Evolutionary conservation across 2,797 vertebrate genomes (phyloP).

Genomic region (Dicrostonyx torquatus): DNA sequence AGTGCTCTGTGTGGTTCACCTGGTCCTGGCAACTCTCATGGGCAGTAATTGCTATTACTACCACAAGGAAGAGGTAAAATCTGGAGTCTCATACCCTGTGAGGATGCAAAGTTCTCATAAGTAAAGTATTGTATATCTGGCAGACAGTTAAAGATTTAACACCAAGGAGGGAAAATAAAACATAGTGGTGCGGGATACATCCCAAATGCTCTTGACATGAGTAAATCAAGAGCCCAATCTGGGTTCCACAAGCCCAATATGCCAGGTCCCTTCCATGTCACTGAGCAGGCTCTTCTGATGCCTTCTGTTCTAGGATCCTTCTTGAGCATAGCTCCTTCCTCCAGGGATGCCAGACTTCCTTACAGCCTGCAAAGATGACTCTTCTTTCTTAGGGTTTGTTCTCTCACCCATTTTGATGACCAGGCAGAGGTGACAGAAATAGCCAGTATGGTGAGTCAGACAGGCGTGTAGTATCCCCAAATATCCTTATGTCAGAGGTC

Average conservation of each 20-base stretch:
- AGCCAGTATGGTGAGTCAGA: background rate
- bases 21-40: background rate
- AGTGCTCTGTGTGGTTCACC: background rate
- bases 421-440: background rate
- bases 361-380: background rate
- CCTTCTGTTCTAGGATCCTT: background rate
- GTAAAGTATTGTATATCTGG: background rate
- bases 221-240: background rate
- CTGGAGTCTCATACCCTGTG: background rate
- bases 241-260: background rate
- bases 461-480: background rate
- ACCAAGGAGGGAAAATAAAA: background rate
- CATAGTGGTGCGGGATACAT: background rate
- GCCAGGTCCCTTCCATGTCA: background rate
- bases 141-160: background rate
- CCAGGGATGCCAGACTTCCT: background rate
- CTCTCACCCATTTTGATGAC: background rate
- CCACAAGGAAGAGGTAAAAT: background rate
- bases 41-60: background rate
- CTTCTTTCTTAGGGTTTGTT: background rate
- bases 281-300: rapidly evolving
- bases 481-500: too few species aligned
- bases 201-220: background rate
- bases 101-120: background rate
- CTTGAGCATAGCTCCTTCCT: background rate